phyloP scores from a whole-genome alignment of 2,888 invertebrate genomes.

The Sinhomidia bicolor region DNA sequence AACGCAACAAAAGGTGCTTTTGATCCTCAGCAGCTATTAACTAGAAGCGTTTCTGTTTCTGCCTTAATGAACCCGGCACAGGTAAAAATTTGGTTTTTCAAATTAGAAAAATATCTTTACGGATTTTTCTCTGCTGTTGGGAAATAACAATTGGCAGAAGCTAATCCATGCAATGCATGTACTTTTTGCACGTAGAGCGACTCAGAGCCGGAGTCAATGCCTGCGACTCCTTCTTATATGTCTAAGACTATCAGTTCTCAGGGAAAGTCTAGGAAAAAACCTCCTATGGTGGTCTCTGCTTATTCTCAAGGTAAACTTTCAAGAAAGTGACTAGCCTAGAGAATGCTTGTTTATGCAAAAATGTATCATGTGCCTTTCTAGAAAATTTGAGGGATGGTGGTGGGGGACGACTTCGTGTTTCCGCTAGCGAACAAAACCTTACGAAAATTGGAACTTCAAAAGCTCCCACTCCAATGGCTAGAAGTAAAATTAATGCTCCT shows the following conservation, averaged over 20 bases:
- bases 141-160: constrained; percentile 10
- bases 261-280: constrained; percentile 77
- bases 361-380: constrained; percentile 47
- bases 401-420: constrained; percentile 77
- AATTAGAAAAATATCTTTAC: too few relatives aligned
- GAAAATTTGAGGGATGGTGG: constrained; percentile 78
- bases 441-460: constrained; percentile 76
- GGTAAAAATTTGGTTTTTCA: constrained; percentile 64
- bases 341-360: constrained; percentile 12
- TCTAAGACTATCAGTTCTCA: constrained; percentile 79
- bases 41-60: constrained; percentile 79
- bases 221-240: constrained; percentile 79
- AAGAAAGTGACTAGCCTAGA: not conserved
- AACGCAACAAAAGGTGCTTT: constrained; percentile 78
- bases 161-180: constrained; percentile 65
- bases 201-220: constrained; percentile 79
- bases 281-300: constrained; percentile 76
- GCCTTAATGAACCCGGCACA: constrained; percentile 77
- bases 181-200: constrained; percentile 77
- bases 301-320: constrained; percentile 77
- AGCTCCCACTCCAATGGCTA: constrained; percentile 76
- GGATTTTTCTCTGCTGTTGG: constrained; percentile 28
- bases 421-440: constrained; percentile 79
- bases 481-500: constrained; percentile 78
- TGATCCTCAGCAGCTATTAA: constrained; percentile 79